Conservation (phyloP, 1,140 invertebrate species). For the Plectus sambesii region DNA sequence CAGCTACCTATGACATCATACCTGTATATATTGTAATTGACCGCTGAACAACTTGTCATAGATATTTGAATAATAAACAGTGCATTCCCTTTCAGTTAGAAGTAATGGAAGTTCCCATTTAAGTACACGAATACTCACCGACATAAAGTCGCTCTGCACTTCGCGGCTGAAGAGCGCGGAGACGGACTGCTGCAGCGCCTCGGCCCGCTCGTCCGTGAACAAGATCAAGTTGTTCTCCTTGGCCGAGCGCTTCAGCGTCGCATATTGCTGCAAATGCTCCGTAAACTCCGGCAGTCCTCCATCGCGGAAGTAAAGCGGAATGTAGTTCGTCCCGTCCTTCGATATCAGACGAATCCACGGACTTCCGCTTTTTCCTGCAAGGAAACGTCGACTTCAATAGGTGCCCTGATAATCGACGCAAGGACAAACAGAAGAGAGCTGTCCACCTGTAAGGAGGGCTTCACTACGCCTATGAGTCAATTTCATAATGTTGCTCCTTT, state of each 20-base stretch:
- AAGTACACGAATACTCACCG: constrained; percentile 23
- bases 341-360: constrained; percentile 15
- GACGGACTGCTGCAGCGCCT: constrained; percentile 26
- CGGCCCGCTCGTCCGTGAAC: constrained; percentile 22
- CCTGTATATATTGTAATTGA: no score
- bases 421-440: no score
- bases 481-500: no score
- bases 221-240: constrained; percentile 18
- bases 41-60: no score
- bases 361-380: constrained; percentile 23
- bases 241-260: constrained; percentile 23
- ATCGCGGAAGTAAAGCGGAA: constrained; percentile 20
- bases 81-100: background rate
- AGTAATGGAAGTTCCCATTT: no score
- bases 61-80: no score
- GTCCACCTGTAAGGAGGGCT: no score
- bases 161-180: constrained; percentile 21
- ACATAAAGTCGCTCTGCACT: constrained; percentile 26
- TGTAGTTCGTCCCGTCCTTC: constrained; percentile 23
- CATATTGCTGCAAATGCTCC: constrained; percentile 16
- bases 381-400: no score
- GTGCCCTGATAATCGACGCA: no score
- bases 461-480: no score
- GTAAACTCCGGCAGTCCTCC: constrained; percentile 12
- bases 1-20: no score